Conservation (phyloP, 2,113 vertebrate genomes). For the Pluvianellus socialis region DNA sequence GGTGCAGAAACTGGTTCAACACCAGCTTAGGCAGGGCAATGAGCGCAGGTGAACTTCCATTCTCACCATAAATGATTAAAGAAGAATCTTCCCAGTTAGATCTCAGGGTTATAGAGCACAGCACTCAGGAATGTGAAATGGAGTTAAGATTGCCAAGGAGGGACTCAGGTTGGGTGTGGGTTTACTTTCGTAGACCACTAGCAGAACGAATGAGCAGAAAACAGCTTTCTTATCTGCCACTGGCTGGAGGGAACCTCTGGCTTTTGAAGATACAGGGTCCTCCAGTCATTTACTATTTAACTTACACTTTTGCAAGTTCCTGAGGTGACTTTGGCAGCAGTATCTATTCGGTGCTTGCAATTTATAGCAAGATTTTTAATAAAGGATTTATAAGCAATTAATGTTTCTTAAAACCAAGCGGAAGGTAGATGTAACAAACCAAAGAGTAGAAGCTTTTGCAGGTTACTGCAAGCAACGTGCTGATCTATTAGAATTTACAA, state of each 20-base stretch:
- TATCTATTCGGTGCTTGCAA: background rate
- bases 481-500: background rate
- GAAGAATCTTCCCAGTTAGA: background rate
- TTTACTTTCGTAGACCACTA: background rate
- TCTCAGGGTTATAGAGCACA: background rate
- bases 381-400: background rate
- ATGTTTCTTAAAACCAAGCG: background rate
- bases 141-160: background rate
- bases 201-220: background rate
- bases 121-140: background rate
- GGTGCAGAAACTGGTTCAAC: background rate
- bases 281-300: background rate
- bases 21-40: background rate
- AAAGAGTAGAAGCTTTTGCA: background rate
- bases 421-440: background rate
- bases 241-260: background rate
- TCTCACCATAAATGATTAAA: background rate
- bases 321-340: background rate
- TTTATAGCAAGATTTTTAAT: background rate
- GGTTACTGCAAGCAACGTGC: background rate
- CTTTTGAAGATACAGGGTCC: accelerated
- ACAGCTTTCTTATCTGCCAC: background rate
- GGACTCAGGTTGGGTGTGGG: accelerated
- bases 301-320: background rate
- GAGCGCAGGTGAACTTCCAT: background rate